phyloP scores from a whole-genome alignment of 2,888 invertebrate species.

The Nebria salina region DNA sequence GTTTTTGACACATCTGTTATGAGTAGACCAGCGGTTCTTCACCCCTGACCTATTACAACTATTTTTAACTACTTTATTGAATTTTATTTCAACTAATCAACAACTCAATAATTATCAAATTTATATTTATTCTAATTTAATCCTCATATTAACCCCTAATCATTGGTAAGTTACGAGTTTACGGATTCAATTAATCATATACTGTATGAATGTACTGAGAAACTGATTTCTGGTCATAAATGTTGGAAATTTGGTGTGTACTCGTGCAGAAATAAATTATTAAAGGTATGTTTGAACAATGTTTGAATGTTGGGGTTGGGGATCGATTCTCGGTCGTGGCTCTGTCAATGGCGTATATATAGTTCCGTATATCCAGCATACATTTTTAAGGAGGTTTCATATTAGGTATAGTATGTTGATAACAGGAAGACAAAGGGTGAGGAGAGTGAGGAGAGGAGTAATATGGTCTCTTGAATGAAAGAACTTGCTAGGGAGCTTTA shows the following conservation, averaged over 20 bases:
- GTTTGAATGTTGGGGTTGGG: neutral
- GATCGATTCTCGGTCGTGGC: neutral
- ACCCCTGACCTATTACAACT: neutral
- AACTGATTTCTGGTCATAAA: neutral
- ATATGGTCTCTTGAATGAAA: neutral
- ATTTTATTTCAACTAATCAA: too few species aligned
- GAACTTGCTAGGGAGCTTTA: neutral
- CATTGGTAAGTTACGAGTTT: too few species aligned
- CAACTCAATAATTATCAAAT: too few species aligned
- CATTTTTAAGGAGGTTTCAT: neutral
- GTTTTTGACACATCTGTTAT: slow-evolving; percentile 39
- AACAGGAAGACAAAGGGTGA: neutral
- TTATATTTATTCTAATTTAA: too few species aligned
- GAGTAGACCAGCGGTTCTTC: neutral
- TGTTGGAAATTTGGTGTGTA: neutral
- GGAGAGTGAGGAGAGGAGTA: neutral
- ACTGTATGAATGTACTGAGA: too few species aligned
- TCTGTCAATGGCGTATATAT: neutral
- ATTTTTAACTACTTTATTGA: neutral
- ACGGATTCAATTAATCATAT: too few species aligned
- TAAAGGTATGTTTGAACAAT: neutral
- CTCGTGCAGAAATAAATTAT: neutral
- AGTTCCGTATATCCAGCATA: neutral
- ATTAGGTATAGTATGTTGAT: neutral
- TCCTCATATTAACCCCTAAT: too few species aligned